A percentile compares a stretch with the other conserved stretches of the same genome.
Evolutionary conservation across 1,140 invertebrate species (phyloP).

Genomic region (Drosophila lowei): DNA sequence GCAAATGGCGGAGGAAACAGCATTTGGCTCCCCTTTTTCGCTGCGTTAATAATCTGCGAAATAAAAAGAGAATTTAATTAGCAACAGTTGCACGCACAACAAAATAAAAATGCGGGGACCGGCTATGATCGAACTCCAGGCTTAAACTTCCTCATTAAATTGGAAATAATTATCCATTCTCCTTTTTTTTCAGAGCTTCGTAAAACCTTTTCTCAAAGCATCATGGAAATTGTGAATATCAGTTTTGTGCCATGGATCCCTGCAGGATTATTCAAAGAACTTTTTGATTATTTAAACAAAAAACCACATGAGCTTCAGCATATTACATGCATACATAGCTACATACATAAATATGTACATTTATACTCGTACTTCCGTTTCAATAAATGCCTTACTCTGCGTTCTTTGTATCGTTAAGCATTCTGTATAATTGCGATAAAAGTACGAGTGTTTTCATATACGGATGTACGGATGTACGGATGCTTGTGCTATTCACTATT

Average conservation of each 20-base stretch:
- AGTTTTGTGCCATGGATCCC: too few relatives aligned
- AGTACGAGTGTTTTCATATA: background rate
- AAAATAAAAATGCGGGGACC: too few relatives aligned
- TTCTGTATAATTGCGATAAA: background rate
- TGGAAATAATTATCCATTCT: slow-evolving; percentile 14
- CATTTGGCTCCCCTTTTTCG: slow-evolving; percentile 8
- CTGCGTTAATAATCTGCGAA: slow-evolving; percentile 45
- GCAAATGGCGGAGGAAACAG: background rate
- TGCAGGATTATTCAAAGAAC: background rate
- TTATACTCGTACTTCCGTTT: too few relatives aligned
- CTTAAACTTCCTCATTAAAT: slow-evolving; percentile 43
- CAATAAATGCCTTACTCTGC: too few relatives aligned
- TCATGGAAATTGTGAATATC: slow-evolving; percentile 11
- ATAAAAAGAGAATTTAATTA: slow-evolving; percentile 63
- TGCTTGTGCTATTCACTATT: too few relatives aligned
- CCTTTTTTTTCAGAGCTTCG: background rate
- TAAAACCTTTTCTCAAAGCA: background rate
- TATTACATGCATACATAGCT: too few relatives aligned
- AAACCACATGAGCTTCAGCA: too few relatives aligned
- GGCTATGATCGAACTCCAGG: background rate
- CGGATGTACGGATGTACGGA: too few relatives aligned
- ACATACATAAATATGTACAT: too few relatives aligned
- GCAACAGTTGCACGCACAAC: slow-evolving; percentile 48
- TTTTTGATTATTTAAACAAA: background rate
- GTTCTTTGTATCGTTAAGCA: too few relatives aligned